These are phyloP conservation scores for Lonchura striata DNA, from an alignment of 2,113 vertebrate species.

Conservation along the genomic window DNA sequence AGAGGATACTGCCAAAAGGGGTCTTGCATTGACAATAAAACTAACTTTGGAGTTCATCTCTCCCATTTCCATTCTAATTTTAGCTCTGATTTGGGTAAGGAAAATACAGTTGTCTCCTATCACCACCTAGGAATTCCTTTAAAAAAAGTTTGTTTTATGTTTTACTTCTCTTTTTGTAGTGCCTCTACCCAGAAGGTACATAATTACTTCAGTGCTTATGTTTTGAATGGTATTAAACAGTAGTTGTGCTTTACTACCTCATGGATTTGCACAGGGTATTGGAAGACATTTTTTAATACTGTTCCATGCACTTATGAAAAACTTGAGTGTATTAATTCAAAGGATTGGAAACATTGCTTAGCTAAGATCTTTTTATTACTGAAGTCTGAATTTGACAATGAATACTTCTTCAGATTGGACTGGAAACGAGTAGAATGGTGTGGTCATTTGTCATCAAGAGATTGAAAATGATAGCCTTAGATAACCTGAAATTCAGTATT, in stretches of 20 bases:
- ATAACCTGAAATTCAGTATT: background rate
- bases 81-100: background rate
- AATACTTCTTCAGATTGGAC: background rate
- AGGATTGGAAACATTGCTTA: background rate
- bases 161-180: background rate
- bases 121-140: background rate
- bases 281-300: background rate
- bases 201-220: background rate
- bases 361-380: conserved; percentile 11
- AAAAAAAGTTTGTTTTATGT: background rate
- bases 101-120: background rate
- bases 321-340: background rate
- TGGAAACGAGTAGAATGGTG: background rate
- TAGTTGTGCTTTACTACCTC: background rate
- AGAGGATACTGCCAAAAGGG: conserved; percentile 8
- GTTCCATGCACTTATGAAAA: background rate
- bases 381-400: conserved; percentile 9
- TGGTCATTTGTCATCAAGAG: background rate
- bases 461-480: background rate
- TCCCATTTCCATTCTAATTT: background rate
- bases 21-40: conserved; percentile 6
- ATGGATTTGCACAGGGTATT: background rate
- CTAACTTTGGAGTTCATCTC: background rate
- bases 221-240: background rate
- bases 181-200: background rate